phyloP scores from a whole-genome alignment of 2,797 vertebrate species.

The Falco naumanni region DNA sequence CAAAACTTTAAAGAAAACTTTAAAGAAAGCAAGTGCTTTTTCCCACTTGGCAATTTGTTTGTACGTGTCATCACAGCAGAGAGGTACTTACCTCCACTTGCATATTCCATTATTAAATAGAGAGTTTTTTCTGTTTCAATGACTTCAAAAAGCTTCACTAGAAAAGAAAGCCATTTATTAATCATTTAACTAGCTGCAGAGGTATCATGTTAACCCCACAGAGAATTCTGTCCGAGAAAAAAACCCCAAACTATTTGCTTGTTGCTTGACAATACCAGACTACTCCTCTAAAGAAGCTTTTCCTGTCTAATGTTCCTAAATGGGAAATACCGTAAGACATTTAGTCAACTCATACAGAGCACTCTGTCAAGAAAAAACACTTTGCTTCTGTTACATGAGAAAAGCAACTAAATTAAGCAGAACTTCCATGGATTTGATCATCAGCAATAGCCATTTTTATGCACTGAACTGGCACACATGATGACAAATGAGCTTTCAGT shows the following conservation, averaged over 20 bases:
- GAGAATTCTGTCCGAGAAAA: not conserved
- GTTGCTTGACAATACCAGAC: not conserved
- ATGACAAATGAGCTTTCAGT: not conserved
- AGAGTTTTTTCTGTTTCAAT: slow-evolving; percentile 99
- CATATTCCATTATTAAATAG: slow-evolving; percentile 99
- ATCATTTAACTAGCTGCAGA: not conserved
- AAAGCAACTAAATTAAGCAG: not conserved
- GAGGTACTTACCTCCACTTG: slow-evolving; percentile 92
- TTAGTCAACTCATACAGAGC: not conserved
- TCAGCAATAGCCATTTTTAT: not conserved
- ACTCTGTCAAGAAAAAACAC: not conserved
- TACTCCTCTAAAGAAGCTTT: not conserved
- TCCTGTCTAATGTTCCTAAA: not conserved
- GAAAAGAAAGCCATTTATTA: slow-evolving; percentile 35
- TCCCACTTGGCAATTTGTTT: not conserved
- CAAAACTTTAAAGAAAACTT: not conserved
- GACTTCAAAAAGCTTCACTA: slow-evolving; percentile 98
- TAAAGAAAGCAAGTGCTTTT: not conserved
- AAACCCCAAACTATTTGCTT: not conserved
- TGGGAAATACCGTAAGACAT: not conserved
- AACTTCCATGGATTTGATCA: not conserved
- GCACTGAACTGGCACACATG: not conserved
- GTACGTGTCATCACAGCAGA: not conserved
- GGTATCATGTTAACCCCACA: not conserved
- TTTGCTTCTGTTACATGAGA: not conserved